A percentile compares a stretch with the other conserved stretches of the same genome.
phyloP scores from a whole-genome alignment of 2,113 vertebrate species.

The Coracopsis vasa region DNA sequence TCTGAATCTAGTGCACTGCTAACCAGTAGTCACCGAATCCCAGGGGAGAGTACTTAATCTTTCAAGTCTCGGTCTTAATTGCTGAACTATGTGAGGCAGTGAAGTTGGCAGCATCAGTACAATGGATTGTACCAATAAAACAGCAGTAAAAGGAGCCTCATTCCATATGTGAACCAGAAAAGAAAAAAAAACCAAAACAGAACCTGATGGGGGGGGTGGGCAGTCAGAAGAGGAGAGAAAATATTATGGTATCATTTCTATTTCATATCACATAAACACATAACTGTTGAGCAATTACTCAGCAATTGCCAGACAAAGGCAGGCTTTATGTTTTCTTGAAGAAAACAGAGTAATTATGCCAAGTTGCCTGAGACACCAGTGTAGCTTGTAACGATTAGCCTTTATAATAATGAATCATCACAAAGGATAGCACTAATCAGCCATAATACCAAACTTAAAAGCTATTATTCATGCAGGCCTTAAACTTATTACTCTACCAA shows the following conservation, averaged over 20 bases:
- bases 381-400: background rate
- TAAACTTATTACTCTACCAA: background rate
- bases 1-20: background rate
- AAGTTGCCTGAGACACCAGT: background rate
- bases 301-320: background rate
- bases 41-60: background rate
- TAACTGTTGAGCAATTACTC: constrained; percentile 12
- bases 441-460: background rate
- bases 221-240: background rate
- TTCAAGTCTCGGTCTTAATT: background rate
- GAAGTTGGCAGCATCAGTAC: background rate
- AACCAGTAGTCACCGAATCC: background rate
- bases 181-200: background rate
- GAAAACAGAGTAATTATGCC: constrained; percentile 22
- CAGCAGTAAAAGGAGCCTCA: background rate
- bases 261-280: background rate
- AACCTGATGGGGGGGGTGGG: background rate
- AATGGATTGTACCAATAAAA: background rate
- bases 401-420: constrained; percentile 22
- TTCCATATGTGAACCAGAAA: background rate
- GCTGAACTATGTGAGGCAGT: background rate
- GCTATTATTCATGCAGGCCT: background rate
- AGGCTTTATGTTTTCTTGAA: constrained; percentile 26
- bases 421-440: background rate
- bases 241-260: background rate